A percentile compares a stretch with the other conserved stretches of the same genome.
These are phyloP conservation scores for Xestia xanthographa DNA, from an alignment of 2,888 invertebrate genomes.

Conservation along the genomic window DNA sequence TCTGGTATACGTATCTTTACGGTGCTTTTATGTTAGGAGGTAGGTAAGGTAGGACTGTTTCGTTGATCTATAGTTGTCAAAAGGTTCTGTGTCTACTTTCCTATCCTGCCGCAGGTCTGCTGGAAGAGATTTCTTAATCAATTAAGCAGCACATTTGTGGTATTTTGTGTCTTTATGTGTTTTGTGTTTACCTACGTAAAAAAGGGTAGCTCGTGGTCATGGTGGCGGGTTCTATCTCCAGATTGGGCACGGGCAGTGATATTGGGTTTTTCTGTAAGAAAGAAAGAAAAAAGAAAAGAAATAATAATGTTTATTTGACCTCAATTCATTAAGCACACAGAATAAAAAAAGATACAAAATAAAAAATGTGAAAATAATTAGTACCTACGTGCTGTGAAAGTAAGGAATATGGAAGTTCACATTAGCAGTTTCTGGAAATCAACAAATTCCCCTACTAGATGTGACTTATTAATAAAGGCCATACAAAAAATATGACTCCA, in stretches of 20 bases:
- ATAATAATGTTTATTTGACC: no score
- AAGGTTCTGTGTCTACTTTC: neutral
- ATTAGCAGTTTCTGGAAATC: neutral
- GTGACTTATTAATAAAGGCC: neutral
- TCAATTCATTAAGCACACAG: no score
- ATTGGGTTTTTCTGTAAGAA: neutral
- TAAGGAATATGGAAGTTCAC: neutral
- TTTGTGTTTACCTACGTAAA: neutral
- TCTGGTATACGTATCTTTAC: constrained; percentile 11
- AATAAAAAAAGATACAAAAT: no score
- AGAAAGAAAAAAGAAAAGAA: no score
- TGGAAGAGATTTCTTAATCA: neutral
- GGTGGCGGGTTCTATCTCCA: neutral
- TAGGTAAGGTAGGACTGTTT: neutral
- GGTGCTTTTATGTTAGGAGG: neutral
- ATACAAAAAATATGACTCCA: neutral
- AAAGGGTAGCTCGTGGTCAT: neutral
- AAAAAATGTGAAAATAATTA: no score
- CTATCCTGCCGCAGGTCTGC: neutral
- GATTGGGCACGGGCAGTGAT: neutral
- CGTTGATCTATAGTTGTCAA: neutral
- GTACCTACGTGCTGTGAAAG: no score
- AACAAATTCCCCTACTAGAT: neutral
- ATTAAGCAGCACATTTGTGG: neutral
- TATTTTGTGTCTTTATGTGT: neutral